Evolutionary conservation across 2,888 invertebrate genomes (phyloP), one percentile per base, ranked within the genome.

Genomic region (Caenorhabditis becei): DNA sequence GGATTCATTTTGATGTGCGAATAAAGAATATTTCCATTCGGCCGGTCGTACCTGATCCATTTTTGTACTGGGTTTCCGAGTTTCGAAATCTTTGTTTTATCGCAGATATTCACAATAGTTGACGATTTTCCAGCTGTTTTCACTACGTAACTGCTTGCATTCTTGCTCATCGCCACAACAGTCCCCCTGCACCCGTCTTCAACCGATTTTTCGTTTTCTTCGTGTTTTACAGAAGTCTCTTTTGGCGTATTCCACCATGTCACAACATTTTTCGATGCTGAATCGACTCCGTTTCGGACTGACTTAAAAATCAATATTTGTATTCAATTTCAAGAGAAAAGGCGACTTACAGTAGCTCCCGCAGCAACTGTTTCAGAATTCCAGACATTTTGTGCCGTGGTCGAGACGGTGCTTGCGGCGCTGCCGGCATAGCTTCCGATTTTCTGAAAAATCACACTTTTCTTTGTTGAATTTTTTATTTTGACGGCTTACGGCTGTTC

Each of bases 61-160:
- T 44, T 62, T 16, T n/a, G 10, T n/a, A n/a, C n/a, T 5, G 71
- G 71, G 41, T 71, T 71, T 41, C 71, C 71, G 3, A 61, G 41
- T 0, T 41, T 16, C 0, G 62, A 62, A 20, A 18, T 41, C n/a
- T 41, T 26, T 4, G 53, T 32, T 32, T 71, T 71, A 32, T 71
- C 71, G 53, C 41, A 71, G 54, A 71, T 62, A 16, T 71, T 71
- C 16, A 71, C 37, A n/a, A 71, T 71, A 20, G 61, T 71, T 16
- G 71, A 61, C 5, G 53, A 28, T 16, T 54, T 37, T 54, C 62
- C 62, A 0, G 23, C n/a, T 0, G 54, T 54, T 11, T 53, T 3
- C 20, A 71, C 28, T 11, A 44, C 71, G 26, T 62, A 71, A 0
- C 44, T 18, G 1, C 26, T 23, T 1, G 70, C 59, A 32, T 70